Evolutionary conservation across 2,888 invertebrate species (phyloP).

Genomic region (Cephus runcator): DNA sequence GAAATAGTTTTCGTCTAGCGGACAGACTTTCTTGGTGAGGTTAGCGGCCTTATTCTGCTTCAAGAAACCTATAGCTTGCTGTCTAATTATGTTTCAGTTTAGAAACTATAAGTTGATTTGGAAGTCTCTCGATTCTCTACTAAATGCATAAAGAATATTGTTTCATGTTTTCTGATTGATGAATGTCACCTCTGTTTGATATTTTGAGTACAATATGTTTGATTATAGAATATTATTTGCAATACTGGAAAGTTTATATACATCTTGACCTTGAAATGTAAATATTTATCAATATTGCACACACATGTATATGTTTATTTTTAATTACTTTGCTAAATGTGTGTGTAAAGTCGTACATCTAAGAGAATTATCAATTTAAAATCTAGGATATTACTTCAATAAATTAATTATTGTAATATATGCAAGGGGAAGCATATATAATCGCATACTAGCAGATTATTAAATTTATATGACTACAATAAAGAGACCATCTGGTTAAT

Average conservation of each 20-base stretch:
- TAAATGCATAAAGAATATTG: not conserved
- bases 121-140: not conserved
- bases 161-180: not conserved
- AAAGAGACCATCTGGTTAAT: not conserved
- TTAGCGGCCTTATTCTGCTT: conserved; percentile 6
- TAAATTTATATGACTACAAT: not conserved
- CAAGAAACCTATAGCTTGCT: not conserved
- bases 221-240: not conserved
- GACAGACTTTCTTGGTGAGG: conserved; percentile 2
- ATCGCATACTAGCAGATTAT: not conserved
- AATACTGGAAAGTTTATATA: not conserved
- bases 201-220: not conserved
- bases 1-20: conserved; percentile 12
- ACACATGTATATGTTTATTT: not conserved
- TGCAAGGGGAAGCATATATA: not conserved
- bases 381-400: not conserved
- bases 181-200: not conserved
- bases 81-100: not conserved
- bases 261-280: not conserved
- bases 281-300: not conserved
- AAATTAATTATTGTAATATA: not conserved
- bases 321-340: not conserved
- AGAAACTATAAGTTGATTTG: not conserved
- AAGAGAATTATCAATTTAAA: not conserved
- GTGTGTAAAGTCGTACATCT: not conserved